phyloP scores from a whole-genome alignment of 2,888 invertebrate genomes.

The Hypselothyrea guttata region DNA sequence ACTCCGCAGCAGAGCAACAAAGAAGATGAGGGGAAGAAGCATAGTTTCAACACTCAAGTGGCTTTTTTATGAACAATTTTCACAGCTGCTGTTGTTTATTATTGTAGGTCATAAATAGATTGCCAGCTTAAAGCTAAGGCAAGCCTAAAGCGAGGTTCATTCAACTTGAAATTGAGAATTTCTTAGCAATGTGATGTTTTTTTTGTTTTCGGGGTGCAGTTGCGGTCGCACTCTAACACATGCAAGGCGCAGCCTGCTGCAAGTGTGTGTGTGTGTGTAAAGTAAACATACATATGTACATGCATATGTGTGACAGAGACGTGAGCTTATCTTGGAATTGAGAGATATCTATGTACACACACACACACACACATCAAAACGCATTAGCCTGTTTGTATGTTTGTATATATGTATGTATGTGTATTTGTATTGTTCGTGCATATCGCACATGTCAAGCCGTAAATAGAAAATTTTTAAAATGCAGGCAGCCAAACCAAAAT shows the following conservation, averaged over 20 bases:
- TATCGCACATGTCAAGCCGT: conserved; percentile 53
- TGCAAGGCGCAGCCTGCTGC: conserved; percentile 5
- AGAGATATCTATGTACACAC: conserved; percentile 25
- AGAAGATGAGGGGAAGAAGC: too few relatives aligned
- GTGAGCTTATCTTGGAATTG: conserved; percentile 44
- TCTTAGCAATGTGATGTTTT: too few relatives aligned
- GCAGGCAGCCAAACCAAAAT: conserved; percentile 39
- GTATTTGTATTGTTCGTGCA: conserved; percentile 4
- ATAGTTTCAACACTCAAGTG: conserved; percentile 34
- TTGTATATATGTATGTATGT: conserved; percentile 11
- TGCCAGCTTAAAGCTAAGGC: too few relatives aligned
- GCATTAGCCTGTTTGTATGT: not conserved
- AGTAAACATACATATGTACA: conserved; percentile 14
- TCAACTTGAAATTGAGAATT: conserved; percentile 49
- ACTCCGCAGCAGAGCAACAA: too few relatives aligned
- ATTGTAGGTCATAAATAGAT: conserved; percentile 61
- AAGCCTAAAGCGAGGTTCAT: conserved; percentile 62
- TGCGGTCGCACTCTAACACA: conserved; percentile 24
- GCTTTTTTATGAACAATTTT: conserved; percentile 46
- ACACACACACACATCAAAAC: conserved; percentile 4
- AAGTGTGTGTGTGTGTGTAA: conserved; percentile 2
- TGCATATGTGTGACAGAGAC: conserved; percentile 8
- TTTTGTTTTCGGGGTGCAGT: too few relatives aligned
- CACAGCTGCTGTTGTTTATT: conserved; percentile 22
- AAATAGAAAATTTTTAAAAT: conserved; percentile 71